Conservation (phyloP, 1,140 invertebrate genomes). For the Zaprionus camerounensis region DNA sequence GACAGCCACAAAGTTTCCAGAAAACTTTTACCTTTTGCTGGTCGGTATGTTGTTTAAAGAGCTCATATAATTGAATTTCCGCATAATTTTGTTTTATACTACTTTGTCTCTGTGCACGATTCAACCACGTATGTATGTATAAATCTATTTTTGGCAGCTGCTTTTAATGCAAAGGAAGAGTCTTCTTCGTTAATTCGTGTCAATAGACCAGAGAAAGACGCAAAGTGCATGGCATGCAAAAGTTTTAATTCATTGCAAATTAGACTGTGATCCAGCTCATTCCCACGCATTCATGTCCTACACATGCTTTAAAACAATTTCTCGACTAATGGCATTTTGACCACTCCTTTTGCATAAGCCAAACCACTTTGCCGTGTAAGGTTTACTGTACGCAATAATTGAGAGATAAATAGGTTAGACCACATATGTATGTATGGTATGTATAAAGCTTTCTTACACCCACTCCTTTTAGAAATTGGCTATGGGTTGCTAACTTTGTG, state of each 20-base stretch:
- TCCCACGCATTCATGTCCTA: too few relatives aligned
- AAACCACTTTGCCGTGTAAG: too few relatives aligned
- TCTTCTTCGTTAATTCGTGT: slow-evolving; percentile 2
- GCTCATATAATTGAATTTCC: slow-evolving; percentile 70
- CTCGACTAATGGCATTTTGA: too few relatives aligned
- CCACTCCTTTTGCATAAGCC: too few relatives aligned
- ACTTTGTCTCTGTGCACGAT: slow-evolving; percentile 54
- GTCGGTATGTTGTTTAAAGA: slow-evolving; percentile 64
- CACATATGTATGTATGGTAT: too few relatives aligned
- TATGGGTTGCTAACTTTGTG: too few relatives aligned
- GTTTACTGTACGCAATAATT: too few relatives aligned
- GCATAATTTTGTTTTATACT: slow-evolving; percentile 74
- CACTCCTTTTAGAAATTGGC: too few relatives aligned
- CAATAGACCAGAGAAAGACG: neutral
- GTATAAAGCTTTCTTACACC: too few relatives aligned
- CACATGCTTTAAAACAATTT: too few relatives aligned
- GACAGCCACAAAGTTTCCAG: slow-evolving; percentile 56
- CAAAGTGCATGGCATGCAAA: neutral
- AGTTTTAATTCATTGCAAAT: neutral
- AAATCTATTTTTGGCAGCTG: neutral
- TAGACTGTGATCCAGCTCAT: neutral
- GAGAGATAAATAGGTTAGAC: too few relatives aligned
- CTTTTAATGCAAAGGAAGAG: slow-evolving; percentile 6
- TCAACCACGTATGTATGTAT: neutral
- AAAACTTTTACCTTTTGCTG: slow-evolving; percentile 67